Evolutionary conservation across 2,888 invertebrate genomes (phyloP), one percentile per base, ranked within the genome.

Genomic region (Amphipyra tragopoginis): DNA sequence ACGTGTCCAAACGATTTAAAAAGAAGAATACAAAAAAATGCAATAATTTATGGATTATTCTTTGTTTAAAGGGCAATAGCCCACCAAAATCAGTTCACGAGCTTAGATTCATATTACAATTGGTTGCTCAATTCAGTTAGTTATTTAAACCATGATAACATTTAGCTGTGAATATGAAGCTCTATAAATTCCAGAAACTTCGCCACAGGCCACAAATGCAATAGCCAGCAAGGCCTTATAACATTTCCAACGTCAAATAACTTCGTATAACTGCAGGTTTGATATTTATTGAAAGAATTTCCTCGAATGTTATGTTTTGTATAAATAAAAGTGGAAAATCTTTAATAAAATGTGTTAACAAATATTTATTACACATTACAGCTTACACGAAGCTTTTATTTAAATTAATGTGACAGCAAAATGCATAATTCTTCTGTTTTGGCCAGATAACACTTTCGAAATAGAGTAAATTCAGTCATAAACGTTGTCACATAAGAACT

Each of bases 331-430:
- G n/a, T 34, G 9, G 13, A 43, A 54, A 38, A 50, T 49, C 3
- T 55, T 38, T 4, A 43, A 55, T 53, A 47, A 50, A 53, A 13
- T 47, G 13, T 43, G 21, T 42, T 49, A 42, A 47, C 42, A 50
- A 36, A 72, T 50, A 56, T 67, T 62, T 65, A 36, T 64, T 42
- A 61, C 38, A 44, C 38, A 29, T 14, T 42, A 43, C 21, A 42
- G 40, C 47, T 52, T 29, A 53, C 36, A 49, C 33, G 11, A 36
- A 21, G 36, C 59, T 15, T 52, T 74, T 48, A 66, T 70, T 77
- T 61, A 53, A 64, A 64, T 49, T 36, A 63, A 63, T 64, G 65
- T 56, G 69, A 69, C 65, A 59, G 33, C 43, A 43, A 54, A 48
- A 49, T 21, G 57, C 52, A 59, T 57, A 15, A 60, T 53, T 51